phyloP scores from a whole-genome alignment of 2,113 vertebrate species.

The Pseudonaja textilis region DNA sequence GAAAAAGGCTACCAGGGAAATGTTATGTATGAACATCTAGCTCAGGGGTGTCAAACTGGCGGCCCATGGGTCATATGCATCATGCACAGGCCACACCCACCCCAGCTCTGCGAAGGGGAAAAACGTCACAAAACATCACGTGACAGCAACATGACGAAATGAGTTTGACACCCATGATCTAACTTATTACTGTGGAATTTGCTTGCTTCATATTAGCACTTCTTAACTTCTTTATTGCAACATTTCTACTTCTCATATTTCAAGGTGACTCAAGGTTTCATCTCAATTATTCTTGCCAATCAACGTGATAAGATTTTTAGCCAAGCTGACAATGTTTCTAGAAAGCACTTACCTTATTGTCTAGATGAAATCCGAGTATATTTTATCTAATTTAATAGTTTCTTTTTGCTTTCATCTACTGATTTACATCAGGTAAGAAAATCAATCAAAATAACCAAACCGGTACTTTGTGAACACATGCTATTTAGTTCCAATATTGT shows the following conservation, averaged over 20 bases:
- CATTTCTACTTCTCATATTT: not conserved
- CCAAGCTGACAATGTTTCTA: not conserved
- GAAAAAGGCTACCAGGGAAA: not conserved
- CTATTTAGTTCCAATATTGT: not conserved
- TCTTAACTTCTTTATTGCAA: not conserved
- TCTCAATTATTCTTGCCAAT: not conserved
- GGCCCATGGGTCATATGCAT: too few relatives aligned
- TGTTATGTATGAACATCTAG: not conserved
- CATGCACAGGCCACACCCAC: too few relatives aligned
- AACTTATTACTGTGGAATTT: not conserved
- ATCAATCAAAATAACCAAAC: not conserved
- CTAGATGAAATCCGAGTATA: not conserved
- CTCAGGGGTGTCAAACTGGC: too few relatives aligned
- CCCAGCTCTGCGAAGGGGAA: too few relatives aligned
- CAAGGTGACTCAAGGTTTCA: not conserved
- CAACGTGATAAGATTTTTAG: not conserved
- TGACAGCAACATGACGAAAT: too few relatives aligned
- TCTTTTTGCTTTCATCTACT: conserved; percentile 9
- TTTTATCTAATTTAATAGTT: conserved; percentile 16
- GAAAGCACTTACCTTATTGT: conserved; percentile 5
- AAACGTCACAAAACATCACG: too few relatives aligned
- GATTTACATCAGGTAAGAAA: conserved; percentile 22
- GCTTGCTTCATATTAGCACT: not conserved
- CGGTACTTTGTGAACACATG: not conserved
- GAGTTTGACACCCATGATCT: not conserved